Percentiles rank a stretch among this genome's conserved stretches.
Evolutionary conservation across 2,888 invertebrate species (phyloP).

Genomic region (Rhimphoctona megacephalus): DNA sequence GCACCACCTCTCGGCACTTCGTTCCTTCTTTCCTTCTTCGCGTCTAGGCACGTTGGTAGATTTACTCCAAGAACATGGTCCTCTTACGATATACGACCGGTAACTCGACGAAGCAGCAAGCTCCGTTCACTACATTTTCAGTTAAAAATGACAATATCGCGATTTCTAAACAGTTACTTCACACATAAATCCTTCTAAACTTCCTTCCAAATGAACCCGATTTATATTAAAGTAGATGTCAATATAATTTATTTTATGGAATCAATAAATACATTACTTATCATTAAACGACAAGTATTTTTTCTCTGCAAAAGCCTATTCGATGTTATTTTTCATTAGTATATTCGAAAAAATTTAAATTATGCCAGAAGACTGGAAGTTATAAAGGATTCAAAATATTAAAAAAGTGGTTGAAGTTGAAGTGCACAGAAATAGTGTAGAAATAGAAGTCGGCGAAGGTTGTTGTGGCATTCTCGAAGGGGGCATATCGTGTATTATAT

Average conservation of each 20-base stretch:
- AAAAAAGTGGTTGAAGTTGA: constrained; percentile 58
- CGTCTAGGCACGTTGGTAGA: constrained; percentile 56
- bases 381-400: constrained; percentile 9
- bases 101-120: background rate
- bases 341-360: background rate
- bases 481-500: constrained; percentile 80
- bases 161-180: background rate
- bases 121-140: background rate
- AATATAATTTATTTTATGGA: background rate
- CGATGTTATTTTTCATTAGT: background rate
- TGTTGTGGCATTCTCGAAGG: constrained; percentile 76
- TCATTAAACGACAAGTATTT: too few relatives aligned
- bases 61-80: constrained; percentile 52
- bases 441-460: constrained; percentile 70
- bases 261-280: background rate
- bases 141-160: constrained; percentile 2
- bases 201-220: background rate
- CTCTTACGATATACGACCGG: constrained; percentile 48
- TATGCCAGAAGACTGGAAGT: background rate
- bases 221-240: background rate
- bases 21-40: constrained; percentile 28
- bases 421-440: constrained; percentile 47
- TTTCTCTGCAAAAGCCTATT: background rate
- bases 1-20: constrained; percentile 67
- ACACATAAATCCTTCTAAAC: background rate